Evolutionary conservation across 2,888 invertebrate species (phyloP).

Genomic region (Brenthis daphne): DNA sequence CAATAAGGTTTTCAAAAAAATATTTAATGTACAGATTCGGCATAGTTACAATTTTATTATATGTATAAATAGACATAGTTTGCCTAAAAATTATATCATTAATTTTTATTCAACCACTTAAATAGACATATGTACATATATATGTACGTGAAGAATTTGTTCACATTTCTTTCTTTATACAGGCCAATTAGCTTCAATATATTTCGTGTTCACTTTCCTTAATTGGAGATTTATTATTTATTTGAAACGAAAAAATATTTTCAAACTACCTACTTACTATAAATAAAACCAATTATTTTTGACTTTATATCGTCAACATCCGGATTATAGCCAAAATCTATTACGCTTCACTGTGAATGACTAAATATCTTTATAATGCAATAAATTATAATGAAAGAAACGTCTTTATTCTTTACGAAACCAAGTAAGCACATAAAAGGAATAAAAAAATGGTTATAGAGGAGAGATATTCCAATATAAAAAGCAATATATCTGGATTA

Average conservation of each 20-base stretch:
- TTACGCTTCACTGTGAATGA: constrained; percentile 2
- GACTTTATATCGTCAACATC: neutral
- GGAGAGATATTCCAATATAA: constrained; percentile 34
- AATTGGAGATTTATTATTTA: too few relatives aligned
- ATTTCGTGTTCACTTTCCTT: neutral
- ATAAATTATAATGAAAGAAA: constrained; percentile 34
- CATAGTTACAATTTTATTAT: too few relatives aligned
- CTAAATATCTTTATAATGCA: constrained; percentile 11
- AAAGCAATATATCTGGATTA: constrained; percentile 39
- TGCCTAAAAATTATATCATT: too few relatives aligned
- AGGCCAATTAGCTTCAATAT: constrained; percentile 10
- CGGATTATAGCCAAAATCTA: neutral
- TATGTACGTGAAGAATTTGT: neutral
- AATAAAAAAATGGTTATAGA: constrained; percentile 31
- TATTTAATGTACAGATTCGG: too few relatives aligned
- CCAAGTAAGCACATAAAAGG: constrained; percentile 23
- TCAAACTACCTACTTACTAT: too few relatives aligned
- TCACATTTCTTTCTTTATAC: neutral
- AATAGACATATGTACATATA: too few relatives aligned
- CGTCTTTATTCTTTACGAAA: constrained; percentile 23
- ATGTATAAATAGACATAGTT: too few relatives aligned
- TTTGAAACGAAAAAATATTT: too few relatives aligned
- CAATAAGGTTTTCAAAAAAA: too few relatives aligned
- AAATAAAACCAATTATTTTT: neutral
- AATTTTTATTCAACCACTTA: too few relatives aligned